Base-by-base conservation (phyloP, 2,113 vertebrate species). In the Mastomys coucha region DNA sequence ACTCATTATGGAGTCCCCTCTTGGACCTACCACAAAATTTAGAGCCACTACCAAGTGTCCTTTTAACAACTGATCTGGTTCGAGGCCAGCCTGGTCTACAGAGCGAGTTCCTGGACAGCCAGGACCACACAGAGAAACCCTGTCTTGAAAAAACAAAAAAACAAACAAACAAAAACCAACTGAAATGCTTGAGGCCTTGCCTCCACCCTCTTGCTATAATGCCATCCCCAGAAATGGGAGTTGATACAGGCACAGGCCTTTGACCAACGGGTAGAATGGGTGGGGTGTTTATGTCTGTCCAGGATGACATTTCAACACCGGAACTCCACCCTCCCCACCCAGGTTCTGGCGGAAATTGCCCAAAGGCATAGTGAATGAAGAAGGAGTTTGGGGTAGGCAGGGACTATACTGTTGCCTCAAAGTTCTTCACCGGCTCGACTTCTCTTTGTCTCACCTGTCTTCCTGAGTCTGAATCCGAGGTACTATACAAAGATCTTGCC, bases 321-420 rank as follows among this genome's bases (percentile, higher is more conserved):
- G 98, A 98, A 98, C 94, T 82, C 96, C 96, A 93, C 93, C 77
- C 91, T 97, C 97, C 95, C 67, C 96, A 97, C 97, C 96, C 95
- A 96, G 95, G 95, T 97, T 98, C 96, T 97, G 89, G 72, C 91
- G 98, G 98, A 98, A 98, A 97, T 98, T 98, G 98, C 97, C 96
- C 91, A 98, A 98, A 98, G 89, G 72, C 98, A 97, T 93, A 96
- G 97, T 97, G 97, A 97, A 97, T 95, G 97, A 96, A 98, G 97
- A 97, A 98, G 96, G 96, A 91, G 89, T n/a, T 94, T 87, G 90
- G 53, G 72, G 91, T 91, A 94, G 93, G 93, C 60, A 96, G 92
- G 87, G 86, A 86, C 95, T n/a, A 78, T 53, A 56, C 69, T 97
- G 88, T 97, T 97, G 95, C 97, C 45, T 98, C 96, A 96, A 49